A percentile compares a stretch with the other conserved stretches of the same genome.
These are phyloP conservation scores for Sisor rabdophorus DNA, from an alignment of 2,113 vertebrate species.

Conservation along the genomic window DNA sequence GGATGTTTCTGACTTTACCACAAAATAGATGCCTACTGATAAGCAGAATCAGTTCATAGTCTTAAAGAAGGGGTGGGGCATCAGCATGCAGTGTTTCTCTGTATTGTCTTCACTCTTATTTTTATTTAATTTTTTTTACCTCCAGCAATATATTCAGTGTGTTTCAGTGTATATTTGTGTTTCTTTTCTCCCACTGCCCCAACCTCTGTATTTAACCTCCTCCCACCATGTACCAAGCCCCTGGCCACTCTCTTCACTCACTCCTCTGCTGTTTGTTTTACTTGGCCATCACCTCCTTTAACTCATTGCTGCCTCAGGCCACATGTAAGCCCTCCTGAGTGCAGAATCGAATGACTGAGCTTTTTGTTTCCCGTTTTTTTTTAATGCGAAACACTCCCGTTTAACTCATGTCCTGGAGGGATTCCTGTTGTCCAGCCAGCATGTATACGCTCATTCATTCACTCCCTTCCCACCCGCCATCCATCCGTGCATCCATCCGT, in stretches of 20 bases:
- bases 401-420: slow-evolving; percentile 56
- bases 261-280: slow-evolving; percentile 72
- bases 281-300: slow-evolving; percentile 68
- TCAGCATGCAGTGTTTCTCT: neutral
- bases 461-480: slow-evolving; percentile 58
- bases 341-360: slow-evolving; percentile 52
- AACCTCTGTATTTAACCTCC: slow-evolving; percentile 58
- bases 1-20: neutral
- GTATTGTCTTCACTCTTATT: slow-evolving; percentile 27
- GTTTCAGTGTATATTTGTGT: slow-evolving; percentile 49
- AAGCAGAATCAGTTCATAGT: neutral
- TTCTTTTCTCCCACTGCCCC: slow-evolving; percentile 39
- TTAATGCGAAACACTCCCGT: slow-evolving; percentile 43
- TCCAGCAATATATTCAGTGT: slow-evolving; percentile 34
- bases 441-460: slow-evolving; percentile 64
- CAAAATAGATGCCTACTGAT: neutral
- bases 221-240: slow-evolving; percentile 48
- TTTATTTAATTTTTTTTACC: slow-evolving; percentile 4
- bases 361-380: slow-evolving; percentile 51
- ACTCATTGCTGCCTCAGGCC: slow-evolving; percentile 65
- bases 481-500: slow-evolving; percentile 46
- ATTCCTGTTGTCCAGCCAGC: slow-evolving; percentile 63
- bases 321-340: slow-evolving; percentile 65
- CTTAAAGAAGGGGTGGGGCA: no score
- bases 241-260: slow-evolving; percentile 52